These are phyloP conservation scores for Bolinopsis microptera DNA, from an alignment of 37 sponge, comb jelly and placozoan genomes.

Conservation along the genomic window DNA sequence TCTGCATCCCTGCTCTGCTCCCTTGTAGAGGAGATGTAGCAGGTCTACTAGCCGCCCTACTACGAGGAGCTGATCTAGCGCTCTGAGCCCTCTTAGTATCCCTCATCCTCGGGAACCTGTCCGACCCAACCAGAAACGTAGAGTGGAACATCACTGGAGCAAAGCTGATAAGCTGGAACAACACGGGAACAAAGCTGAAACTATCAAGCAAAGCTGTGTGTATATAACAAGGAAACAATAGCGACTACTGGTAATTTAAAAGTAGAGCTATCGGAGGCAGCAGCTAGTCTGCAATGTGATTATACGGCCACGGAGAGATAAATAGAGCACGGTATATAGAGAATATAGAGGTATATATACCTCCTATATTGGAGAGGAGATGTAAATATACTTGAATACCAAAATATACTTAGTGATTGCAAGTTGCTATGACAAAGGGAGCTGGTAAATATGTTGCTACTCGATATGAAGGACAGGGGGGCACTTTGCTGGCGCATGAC, in stretches of 20 bases:
- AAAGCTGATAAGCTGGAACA: neutral
- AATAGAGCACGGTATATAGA: neutral
- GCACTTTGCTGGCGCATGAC: neutral
- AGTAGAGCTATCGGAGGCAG: too few species aligned
- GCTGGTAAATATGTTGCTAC: neutral
- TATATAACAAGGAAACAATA: too few species aligned
- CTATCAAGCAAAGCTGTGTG: too few species aligned
- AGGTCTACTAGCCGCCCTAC: neutral
- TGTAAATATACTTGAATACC: neutral
- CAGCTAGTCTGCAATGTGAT: neutral
- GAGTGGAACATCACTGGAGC: slow-evolving; percentile 19
- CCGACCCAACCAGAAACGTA: slow-evolving; percentile 3
- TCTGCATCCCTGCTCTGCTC: too few species aligned
- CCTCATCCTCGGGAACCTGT: neutral
- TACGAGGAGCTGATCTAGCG: neutral
- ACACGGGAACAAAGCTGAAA: too few species aligned
- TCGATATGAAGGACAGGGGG: neutral
- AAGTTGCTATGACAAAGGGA: neutral
- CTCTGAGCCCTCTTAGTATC: neutral
- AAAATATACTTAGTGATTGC: neutral
- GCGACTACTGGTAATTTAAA: too few species aligned
- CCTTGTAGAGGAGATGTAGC: too few species aligned
- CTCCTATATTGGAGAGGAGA: neutral
- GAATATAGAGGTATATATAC: too few species aligned
- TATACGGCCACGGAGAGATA: neutral